Evolutionary conservation across 2,888 invertebrate genomes (phyloP).

Genomic region (Polymixis flavicincta): DNA sequence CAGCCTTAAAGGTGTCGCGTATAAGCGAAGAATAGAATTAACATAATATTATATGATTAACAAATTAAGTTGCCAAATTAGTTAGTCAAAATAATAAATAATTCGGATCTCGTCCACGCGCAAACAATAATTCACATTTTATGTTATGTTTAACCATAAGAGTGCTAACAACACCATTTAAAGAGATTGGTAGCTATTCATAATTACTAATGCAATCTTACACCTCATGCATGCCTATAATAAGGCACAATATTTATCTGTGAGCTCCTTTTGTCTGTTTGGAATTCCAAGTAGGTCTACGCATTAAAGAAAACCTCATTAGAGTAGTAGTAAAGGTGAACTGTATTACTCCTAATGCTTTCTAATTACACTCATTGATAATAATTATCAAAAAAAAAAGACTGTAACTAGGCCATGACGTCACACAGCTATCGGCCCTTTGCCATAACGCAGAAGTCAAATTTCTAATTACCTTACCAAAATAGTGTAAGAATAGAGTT

Average conservation of each 20-base stretch:
- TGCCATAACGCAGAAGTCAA: slow-evolving; percentile 4
- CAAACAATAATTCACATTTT: not conserved
- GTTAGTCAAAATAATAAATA: not conserved
- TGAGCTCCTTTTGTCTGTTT: not conserved
- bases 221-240: not conserved
- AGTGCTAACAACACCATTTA: not conserved
- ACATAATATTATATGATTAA: slow-evolving; percentile 28
- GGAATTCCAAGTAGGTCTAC: slow-evolving; percentile 18
- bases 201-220: not conserved
- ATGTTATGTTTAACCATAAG: slow-evolving; percentile 10
- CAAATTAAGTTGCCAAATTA: slow-evolving; percentile 18
- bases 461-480: slow-evolving; percentile 7
- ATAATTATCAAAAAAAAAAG: slow-evolving; percentile 24
- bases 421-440: slow-evolving; percentile 16
- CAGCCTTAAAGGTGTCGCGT: not conserved
- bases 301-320: slow-evolving; percentile 31
- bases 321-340: slow-evolving; percentile 2
- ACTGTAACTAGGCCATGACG: slow-evolving; percentile 2
- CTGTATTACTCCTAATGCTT: slow-evolving; percentile 32
- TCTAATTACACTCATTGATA: slow-evolving; percentile 28
- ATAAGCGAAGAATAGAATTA: slow-evolving; percentile 7
- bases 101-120: not conserved
- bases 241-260: not conserved
- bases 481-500: slow-evolving; percentile 8
- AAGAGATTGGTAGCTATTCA: not conserved